A percentile compares a stretch with the other conserved stretches of the same genome.
phyloP scores from a whole-genome alignment of 2,113 vertebrate genomes.

The Rhagologus leucostigma region DNA sequence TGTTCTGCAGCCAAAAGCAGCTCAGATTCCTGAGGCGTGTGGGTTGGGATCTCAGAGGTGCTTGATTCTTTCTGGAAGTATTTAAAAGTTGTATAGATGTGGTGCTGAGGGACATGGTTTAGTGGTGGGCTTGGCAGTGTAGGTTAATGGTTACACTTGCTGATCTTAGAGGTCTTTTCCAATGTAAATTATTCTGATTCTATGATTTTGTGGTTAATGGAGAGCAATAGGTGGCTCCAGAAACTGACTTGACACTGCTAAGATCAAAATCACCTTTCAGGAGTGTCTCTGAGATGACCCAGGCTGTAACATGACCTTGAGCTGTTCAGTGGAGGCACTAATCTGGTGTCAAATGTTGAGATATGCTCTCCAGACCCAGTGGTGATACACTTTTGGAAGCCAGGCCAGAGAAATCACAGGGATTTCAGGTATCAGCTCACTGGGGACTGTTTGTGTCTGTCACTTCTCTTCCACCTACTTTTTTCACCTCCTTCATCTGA shows the following conservation, averaged over 20 bases:
- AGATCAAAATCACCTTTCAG: not conserved
- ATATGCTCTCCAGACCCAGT: not conserved
- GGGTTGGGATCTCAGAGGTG: not conserved
- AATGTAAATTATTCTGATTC: not conserved
- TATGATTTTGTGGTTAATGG: not conserved
- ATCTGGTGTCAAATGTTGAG: not conserved
- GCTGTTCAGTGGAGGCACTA: accelerated
- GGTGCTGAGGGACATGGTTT: not conserved
- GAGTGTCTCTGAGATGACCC: not conserved
- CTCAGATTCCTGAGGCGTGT: not conserved
- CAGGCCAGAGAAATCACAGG: not conserved
- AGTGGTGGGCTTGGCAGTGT: not conserved
- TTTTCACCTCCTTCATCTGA: not conserved
- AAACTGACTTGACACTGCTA: not conserved
- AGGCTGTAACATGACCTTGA: not conserved
- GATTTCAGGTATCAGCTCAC: not conserved
- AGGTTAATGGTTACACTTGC: not conserved
- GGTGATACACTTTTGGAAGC: not conserved
- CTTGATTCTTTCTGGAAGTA: not conserved
- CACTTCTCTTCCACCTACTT: not conserved
- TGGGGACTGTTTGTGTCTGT: not conserved
- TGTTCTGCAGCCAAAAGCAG: not conserved
- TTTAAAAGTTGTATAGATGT: not conserved
- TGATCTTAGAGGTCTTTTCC: not conserved
- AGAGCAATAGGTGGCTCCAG: not conserved